Percentiles rank a stretch among this genome's conserved stretches.
Conservation (phyloP, 2,888 invertebrate species). For the Hypercompe scribonia region DNA sequence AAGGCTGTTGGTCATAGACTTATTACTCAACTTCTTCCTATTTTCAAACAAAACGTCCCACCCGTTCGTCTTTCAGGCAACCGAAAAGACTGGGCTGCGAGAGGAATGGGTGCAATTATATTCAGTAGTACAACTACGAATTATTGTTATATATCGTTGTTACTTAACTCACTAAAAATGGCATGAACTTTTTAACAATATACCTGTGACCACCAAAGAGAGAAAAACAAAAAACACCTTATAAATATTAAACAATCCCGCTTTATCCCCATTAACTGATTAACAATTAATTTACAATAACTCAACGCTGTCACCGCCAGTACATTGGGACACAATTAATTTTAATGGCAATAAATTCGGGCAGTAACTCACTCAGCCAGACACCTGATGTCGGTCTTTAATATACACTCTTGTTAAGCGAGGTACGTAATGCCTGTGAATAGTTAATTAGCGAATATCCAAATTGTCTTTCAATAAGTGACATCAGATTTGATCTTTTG, state of each 20-base stretch:
- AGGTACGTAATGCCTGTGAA: conserved; percentile 28
- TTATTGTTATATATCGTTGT: too few species aligned
- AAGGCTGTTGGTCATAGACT: too few species aligned
- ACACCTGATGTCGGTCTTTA: conserved; percentile 56
- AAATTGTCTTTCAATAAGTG: neutral
- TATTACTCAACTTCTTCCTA: too few species aligned
- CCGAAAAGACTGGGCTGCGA: too few species aligned
- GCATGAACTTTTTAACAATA: too few species aligned
- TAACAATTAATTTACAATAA: conserved; percentile 52
- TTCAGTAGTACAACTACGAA: too few species aligned
- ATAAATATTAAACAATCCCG: neutral
- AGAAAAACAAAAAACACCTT: neutral
- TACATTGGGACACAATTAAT: conserved; percentile 55
- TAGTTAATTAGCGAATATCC: conserved; percentile 33
- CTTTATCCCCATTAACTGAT: conserved; percentile 18
- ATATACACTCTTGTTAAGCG: conserved; percentile 31
- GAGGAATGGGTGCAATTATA: too few species aligned
- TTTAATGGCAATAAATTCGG: conserved; percentile 56
- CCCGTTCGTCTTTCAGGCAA: too few species aligned
- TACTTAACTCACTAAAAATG: neutral
- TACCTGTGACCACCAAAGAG: neutral
- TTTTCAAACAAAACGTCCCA: too few species aligned
- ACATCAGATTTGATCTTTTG: neutral
- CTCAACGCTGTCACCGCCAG: conserved; percentile 44
- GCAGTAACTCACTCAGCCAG: conserved; percentile 54